Percentiles rank a stretch among this genome's conserved stretches.
These are phyloP conservation scores for Micromesistius poutassou DNA, from an alignment of 2,797 vertebrate genomes.

Conservation along the genomic window DNA sequence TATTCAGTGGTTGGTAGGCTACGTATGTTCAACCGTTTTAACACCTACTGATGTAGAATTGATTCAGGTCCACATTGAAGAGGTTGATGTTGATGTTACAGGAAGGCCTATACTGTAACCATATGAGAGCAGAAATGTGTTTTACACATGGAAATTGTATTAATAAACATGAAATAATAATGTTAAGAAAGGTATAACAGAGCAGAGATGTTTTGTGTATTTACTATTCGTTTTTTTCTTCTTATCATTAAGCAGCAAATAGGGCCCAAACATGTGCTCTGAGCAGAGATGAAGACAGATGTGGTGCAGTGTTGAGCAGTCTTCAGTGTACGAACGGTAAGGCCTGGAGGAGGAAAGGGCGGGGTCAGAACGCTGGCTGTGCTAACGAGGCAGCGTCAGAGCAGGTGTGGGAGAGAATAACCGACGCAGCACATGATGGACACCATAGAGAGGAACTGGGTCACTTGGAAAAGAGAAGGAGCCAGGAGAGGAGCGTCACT, in stretches of 20 bases:
- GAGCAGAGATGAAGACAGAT: not conserved
- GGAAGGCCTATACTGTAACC: not conserved
- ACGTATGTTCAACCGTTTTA: not conserved
- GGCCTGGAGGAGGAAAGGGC: not conserved
- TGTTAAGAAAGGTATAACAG: not conserved
- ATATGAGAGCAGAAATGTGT: not conserved
- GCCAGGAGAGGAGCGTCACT: not conserved
- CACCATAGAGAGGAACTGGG: slow-evolving; percentile 42
- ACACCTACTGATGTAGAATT: not conserved
- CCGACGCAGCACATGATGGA: slow-evolving; percentile 17
- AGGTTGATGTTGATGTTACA: not conserved
- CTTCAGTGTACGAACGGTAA: not conserved
- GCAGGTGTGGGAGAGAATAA: slow-evolving; percentile 34
- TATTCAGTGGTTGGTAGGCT: not conserved
- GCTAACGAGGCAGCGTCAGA: slow-evolving; percentile 15
- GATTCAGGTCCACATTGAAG: not conserved
- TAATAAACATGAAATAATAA: not conserved
- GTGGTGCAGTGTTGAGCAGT: not conserved
- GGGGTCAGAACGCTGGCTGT: not conserved
- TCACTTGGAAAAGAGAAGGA: slow-evolving; percentile 26
- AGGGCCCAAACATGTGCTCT: not conserved
- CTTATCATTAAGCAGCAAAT: not conserved
- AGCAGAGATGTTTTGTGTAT: not conserved
- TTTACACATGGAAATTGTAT: not conserved
- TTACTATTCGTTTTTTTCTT: not conserved